Evolutionary conservation across 1,140 invertebrate genomes (phyloP).

Genomic region (Sitophilus oryzae): DNA sequence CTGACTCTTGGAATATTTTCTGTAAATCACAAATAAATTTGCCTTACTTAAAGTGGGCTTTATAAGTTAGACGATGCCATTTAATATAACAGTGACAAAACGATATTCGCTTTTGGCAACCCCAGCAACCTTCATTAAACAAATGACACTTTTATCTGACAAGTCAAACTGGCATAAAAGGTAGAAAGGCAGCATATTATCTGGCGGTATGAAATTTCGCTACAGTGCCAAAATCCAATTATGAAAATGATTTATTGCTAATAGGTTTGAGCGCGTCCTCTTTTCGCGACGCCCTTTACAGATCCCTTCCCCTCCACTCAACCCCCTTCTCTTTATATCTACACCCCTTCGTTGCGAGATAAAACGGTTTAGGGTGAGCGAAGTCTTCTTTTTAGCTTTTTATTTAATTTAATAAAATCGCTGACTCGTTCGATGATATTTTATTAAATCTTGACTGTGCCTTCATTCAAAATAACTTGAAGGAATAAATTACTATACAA

Average conservation of each 20-base stretch:
- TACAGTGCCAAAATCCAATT: slow-evolving; percentile 24
- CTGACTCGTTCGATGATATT: background rate
- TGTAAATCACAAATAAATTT: no score
- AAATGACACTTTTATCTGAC: slow-evolving; percentile 18
- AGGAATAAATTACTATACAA: no score
- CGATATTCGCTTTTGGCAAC: no score
- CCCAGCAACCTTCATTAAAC: slow-evolving; percentile 6
- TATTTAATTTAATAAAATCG: slow-evolving; percentile 6
- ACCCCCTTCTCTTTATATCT: slow-evolving; percentile 8
- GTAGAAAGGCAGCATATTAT: slow-evolving; percentile 23
- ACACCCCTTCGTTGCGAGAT: slow-evolving; percentile 8
- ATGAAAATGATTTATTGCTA: slow-evolving; percentile 25
- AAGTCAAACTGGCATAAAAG: slow-evolving; percentile 11
- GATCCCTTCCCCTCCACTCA: background rate
- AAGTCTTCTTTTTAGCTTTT: slow-evolving; percentile 4
- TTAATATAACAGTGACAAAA: background rate
- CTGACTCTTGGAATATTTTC: no score
- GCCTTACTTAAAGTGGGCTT: no score
- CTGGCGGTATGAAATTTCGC: slow-evolving; percentile 22
- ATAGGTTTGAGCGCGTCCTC: slow-evolving; percentile 15
- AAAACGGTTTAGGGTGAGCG: slow-evolving; percentile 10
- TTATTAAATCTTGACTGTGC: background rate
- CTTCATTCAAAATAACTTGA: no score
- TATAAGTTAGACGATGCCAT: no score
- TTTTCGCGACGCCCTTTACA: slow-evolving; percentile 8